A percentile compares a stretch with the other conserved stretches of the same genome.
Evolutionary conservation across 92 coral and sea anemone genomes (phyloP).

Genomic region (Pocillopora meandrina): DNA sequence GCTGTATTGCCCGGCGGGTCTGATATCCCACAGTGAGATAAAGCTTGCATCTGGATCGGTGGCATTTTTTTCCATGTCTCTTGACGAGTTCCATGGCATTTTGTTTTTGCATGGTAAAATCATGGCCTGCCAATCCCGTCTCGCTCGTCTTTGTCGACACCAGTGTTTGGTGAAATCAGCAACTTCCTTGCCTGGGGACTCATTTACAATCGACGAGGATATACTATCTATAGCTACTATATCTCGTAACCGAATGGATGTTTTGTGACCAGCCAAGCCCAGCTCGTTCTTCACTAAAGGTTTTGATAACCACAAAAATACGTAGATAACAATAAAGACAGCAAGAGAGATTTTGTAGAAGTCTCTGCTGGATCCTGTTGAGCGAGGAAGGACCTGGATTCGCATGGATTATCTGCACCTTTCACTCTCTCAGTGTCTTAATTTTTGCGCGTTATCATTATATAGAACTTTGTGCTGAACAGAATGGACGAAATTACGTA

Average conservation of each 20-base stretch:
- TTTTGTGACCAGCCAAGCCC: neutral
- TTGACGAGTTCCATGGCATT: conserved; percentile 58
- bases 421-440: no score
- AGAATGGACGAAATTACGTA: no score
- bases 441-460: no score
- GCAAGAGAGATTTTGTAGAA: conserved; percentile 24
- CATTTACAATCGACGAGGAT: neutral
- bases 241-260: neutral
- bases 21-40: conserved; percentile 69
- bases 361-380: conserved; percentile 23
- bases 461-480: no score
- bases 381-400: conserved; percentile 27
- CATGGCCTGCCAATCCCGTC: conserved; percentile 82
- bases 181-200: neutral
- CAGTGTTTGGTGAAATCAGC: conserved; percentile 51
- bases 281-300: conserved; percentile 5
- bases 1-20: conserved; percentile 76
- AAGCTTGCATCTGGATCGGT: conserved; percentile 65
- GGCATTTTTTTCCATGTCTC: conserved; percentile 40
- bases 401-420: conserved; percentile 17
- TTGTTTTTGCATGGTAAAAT: conserved; percentile 72
- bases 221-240: neutral
- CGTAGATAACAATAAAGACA: conserved; percentile 26
- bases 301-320: conserved; percentile 38
- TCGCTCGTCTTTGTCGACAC: conserved; percentile 77